Base-by-base conservation (phyloP, 2,113 vertebrate genomes). In the Microcebus jonahi region DNA sequence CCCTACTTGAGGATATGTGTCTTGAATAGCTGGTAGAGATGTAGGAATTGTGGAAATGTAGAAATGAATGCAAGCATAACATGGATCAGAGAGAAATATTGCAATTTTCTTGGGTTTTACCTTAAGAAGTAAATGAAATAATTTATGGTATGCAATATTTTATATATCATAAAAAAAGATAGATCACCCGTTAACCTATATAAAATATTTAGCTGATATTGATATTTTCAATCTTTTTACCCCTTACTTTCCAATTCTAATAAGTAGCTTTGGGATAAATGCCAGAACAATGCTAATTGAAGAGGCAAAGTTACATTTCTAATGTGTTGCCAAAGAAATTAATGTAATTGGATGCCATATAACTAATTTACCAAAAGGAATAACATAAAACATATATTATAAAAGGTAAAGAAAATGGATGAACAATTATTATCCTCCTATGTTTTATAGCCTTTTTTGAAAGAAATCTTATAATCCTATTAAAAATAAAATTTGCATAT, bases 261-360 rank as follows among this genome's bases (percentile, higher is more conserved):
- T 95, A 96, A 92, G 91, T 93, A 73, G 63, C 36, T 9, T 84
- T 86, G 17, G 88, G 81, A 86, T 50, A 85, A 55, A 59, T 80
- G 87, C 80, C 96, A 97, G 36, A 68, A 67, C 23, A 94, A 48
- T 76, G 45, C 12, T 76, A 76, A 95, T n/a, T 84, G 90, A 87
- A 65, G 53, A 95, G 75, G 55, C 50, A 94, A 95, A 88, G 48
- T 70, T 88, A 65, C 88, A 90, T 96, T 93, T 95, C 42, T 90
- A 94, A 63, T 76, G 88, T 55, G 61, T 68, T 96, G 92, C 81
- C 84, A 94, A 94, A 94, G 3, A 97, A 97, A 96, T 96, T 94
- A 97, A 83, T 96, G 59, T 65, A 94, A 96, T 84, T 96, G 86
- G 57, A 91, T 92, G 7, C 36, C 45, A 70, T 42, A 57, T 93